Evolutionary conservation across 2,888 invertebrate species (phyloP).

Genomic region (Mimas tiliae): DNA sequence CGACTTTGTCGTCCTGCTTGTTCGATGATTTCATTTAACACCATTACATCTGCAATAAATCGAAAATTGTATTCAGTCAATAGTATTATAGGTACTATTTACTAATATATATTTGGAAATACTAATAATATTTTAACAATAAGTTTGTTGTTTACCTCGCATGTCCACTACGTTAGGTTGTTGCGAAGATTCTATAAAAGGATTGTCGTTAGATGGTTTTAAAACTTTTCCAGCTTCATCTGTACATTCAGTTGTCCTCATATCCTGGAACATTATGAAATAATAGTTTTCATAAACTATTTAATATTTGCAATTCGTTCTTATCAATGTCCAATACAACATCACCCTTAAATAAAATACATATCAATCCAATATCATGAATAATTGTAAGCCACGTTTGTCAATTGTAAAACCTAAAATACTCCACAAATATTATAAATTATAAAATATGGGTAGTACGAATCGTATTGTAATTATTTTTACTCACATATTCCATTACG

Average conservation of each 20-base stretch:
- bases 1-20: constrained; percentile 96
- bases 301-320: neutral
- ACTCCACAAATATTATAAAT: too few species aligned
- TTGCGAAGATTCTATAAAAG: constrained; percentile 94
- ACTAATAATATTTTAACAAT: neutral
- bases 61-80: neutral
- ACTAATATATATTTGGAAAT: neutral
- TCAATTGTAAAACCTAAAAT: too few species aligned
- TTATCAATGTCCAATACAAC: too few species aligned
- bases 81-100: neutral
- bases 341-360: too few species aligned
- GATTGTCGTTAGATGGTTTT: constrained; percentile 94
- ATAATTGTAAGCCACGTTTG: too few species aligned
- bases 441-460: neutral
- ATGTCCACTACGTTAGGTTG: constrained; percentile 96
- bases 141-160: constrained; percentile 89
- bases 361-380: too few species aligned
- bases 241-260: constrained; percentile 89
- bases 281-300: neutral
- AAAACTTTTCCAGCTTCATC: constrained; percentile 91
- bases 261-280: constrained; percentile 85
- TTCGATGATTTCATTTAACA: constrained; percentile 97
- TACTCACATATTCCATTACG: constrained; percentile 90
- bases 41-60: constrained; percentile 94
- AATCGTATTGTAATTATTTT: neutral